Evolutionary conservation across 2,888 invertebrate genomes (phyloP), one percentile per base, ranked within the genome.

Genomic region (Andrena flavipes): DNA sequence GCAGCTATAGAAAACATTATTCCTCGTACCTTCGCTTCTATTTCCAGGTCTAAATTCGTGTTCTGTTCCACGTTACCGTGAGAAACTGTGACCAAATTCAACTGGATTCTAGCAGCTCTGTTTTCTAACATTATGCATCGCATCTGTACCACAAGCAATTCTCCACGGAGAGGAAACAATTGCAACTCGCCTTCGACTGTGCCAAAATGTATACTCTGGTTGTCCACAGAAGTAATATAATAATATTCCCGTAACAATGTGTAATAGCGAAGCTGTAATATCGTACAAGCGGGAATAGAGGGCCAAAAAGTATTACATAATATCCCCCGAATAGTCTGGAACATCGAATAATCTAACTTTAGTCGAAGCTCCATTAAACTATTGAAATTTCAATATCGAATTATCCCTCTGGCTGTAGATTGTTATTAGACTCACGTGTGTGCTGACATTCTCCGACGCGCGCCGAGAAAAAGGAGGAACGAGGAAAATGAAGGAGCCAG

Each of bases 331-430:
- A 77, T 60, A 51, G 23, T 60, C 49, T 7, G 29, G n/a, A 51
- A 30, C n/a, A 29, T 65, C 63, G 65, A 59, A 70, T 70, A 77
- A 78, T 70, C 49, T 49, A 13, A 4, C 29, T 69, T 35, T 49
- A n/a, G n/a, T 64, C 30, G 23, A n/a, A 6, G 33, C 59, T 23
- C 8, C 29, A 60, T 13, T 30, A 35, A 10, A 13, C 23, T 49
- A 42, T 65, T 70, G 59, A 26, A 79, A 79, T 70, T 78, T 70
- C 78, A 70, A 60, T 49, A 65, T 78, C 33, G 29, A 16, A 60
- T 65, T 60, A 65, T 33, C 51, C 29, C 48, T 35, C 10, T 29
- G 4, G 23, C 29, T 16, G 49, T 29, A 6, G 23, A 56, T 59
- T 35, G 49, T 59, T 59, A 49, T 77, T 59, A 23, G 0, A 23